These are phyloP conservation scores for Andrena bucephala DNA, from an alignment of 2,888 invertebrate genomes.

Conservation along the genomic window DNA sequence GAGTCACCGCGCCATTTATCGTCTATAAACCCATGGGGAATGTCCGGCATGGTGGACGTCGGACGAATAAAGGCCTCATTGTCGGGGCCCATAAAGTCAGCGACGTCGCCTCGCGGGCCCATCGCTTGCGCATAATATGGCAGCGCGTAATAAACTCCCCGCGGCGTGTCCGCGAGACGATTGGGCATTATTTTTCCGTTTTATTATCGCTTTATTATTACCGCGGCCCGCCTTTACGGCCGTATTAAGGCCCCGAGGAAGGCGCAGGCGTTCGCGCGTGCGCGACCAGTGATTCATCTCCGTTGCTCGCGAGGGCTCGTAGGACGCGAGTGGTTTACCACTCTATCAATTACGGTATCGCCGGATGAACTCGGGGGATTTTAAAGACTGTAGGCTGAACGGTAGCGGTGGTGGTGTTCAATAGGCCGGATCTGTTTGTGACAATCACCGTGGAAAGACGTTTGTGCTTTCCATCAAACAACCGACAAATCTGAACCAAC, in stretches of 20 bases:
- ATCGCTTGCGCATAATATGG: conserved; percentile 72
- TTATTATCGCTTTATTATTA: conserved; percentile 83
- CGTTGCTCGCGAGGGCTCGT: conserved; percentile 49
- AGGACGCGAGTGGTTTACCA: conserved; percentile 71
- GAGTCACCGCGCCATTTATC: conserved; percentile 64
- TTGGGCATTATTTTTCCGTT: conserved; percentile 79
- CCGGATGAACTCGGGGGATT: conserved; percentile 47
- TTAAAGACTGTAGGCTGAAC: conserved; percentile 27
- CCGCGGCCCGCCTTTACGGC: conserved; percentile 78
- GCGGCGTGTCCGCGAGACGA: conserved; percentile 76
- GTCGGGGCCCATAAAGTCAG: conserved; percentile 67
- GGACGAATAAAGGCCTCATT: conserved; percentile 69
- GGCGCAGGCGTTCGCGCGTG: conserved; percentile 54
- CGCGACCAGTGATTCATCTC: conserved; percentile 70
- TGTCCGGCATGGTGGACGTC: conserved; percentile 49
- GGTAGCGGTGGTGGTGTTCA: conserved; percentile 40
- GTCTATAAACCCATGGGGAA: conserved; percentile 66
- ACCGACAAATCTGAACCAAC: too few relatives aligned
- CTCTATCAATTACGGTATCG: conserved; percentile 78
- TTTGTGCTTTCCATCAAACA: too few relatives aligned
- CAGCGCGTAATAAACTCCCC: conserved; percentile 79
- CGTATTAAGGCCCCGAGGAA: conserved; percentile 75
- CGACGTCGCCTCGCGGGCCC: conserved; percentile 60
- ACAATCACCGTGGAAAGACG: not conserved
- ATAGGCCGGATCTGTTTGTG: not conserved